phyloP scores from a whole-genome alignment of 2,797 vertebrate genomes.

The Epinephelus coioides region DNA sequence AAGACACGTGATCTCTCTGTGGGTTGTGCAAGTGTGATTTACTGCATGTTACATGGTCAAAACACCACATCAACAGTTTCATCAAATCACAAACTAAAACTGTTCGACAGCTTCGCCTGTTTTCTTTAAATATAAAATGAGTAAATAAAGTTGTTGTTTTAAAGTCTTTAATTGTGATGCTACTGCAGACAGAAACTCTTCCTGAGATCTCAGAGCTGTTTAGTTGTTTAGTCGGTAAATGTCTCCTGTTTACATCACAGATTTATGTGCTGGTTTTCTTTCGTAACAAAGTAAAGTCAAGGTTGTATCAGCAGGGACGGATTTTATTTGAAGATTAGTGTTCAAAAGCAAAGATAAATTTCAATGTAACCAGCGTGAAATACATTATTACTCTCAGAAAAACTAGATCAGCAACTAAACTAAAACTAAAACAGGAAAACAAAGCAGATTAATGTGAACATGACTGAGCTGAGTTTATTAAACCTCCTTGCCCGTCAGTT shows the following conservation, averaged over 20 bases:
- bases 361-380: neutral
- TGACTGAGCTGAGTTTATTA: too few relatives aligned
- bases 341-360: neutral
- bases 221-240: neutral
- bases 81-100: neutral
- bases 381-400: neutral
- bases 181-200: neutral
- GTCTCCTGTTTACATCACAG: too few relatives aligned
- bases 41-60: slow-evolving; percentile 3
- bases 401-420: neutral
- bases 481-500: too few relatives aligned
- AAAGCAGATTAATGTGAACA: neutral
- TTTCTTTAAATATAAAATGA: neutral
- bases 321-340: too few relatives aligned
- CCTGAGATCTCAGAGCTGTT: neutral
- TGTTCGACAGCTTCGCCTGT: too few relatives aligned
- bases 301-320: too few relatives aligned
- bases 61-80: neutral
- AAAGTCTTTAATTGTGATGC: neutral
- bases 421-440: neutral
- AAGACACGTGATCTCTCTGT: slow-evolving; percentile 19
- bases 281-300: neutral
- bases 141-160: neutral
- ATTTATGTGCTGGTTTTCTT: neutral
- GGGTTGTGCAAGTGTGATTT: slow-evolving; percentile 42